These are phyloP conservation scores for Aleiodes testaceus DNA, from an alignment of 2,888 invertebrate species.

Conservation along the genomic window DNA sequence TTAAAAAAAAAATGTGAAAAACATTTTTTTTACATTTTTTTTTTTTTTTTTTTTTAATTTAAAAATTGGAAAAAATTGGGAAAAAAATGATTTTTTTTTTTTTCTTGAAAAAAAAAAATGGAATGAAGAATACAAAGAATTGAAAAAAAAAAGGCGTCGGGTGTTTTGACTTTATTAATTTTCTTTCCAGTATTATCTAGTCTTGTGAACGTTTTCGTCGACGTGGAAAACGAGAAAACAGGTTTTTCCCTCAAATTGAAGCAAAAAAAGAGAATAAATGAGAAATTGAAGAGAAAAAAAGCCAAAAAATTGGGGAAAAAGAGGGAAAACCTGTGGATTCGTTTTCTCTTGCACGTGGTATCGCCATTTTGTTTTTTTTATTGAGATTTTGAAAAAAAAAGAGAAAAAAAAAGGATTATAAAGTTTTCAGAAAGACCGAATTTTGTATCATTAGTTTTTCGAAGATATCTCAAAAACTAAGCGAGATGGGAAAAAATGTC, in stretches of 20 bases:
- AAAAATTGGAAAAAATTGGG: conserved; percentile 25
- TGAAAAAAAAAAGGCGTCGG: conserved; percentile 52
- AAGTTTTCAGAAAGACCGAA: too few species aligned
- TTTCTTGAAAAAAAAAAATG: conserved; percentile 34
- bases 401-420: too few species aligned
- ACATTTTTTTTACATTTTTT: too few species aligned
- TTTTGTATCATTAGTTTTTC: too few species aligned
- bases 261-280: conserved; percentile 11
- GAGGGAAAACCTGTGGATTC: conserved; percentile 44
- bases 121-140: conserved; percentile 44
- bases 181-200: conserved; percentile 73
- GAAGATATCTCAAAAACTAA: too few species aligned
- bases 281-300: conserved; percentile 33
- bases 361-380: conserved; percentile 50
- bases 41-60: conserved; percentile 20
- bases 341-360: conserved; percentile 51
- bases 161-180: conserved; percentile 69
- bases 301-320: conserved; percentile 33
- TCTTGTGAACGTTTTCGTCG: conserved; percentile 61
- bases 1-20: too few species aligned
- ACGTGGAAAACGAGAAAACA: conserved; percentile 49
- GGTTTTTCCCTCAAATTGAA: conserved; percentile 31
- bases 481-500: too few species aligned
- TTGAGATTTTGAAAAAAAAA: too few species aligned
- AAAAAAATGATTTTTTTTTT: background rate